A percentile compares a stretch with the other conserved stretches of the same genome.
phyloP scores from a whole-genome alignment of 2,113 vertebrate genomes.

The Tupaia chinensis region DNA sequence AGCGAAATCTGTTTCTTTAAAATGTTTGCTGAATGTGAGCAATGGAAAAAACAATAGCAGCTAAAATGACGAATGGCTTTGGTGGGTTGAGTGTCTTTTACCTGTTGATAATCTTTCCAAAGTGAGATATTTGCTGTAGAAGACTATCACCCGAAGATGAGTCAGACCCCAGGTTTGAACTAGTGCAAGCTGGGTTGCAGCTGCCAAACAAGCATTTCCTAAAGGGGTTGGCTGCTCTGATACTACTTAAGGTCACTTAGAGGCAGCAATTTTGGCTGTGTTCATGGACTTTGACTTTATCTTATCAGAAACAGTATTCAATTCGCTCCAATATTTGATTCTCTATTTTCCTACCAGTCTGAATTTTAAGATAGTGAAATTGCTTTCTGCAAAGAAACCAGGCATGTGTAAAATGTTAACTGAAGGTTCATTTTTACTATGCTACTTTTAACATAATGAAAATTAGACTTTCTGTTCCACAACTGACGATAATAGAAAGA shows the following conservation, averaged over 20 bases:
- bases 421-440: conserved; percentile 28
- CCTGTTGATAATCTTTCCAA: conserved; percentile 72
- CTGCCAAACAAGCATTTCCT: conserved; percentile 69
- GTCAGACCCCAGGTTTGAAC: conserved; percentile 51
- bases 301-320: conserved; percentile 67
- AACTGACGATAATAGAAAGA: not conserved
- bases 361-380: conserved; percentile 46
- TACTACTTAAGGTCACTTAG: conserved; percentile 56
- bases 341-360: conserved; percentile 3
- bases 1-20: conserved; percentile 71
- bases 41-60: conserved; percentile 72
- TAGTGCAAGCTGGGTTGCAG: conserved; percentile 53
- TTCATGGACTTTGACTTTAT: conserved; percentile 62
- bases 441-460: conserved; percentile 4
- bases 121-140: conserved; percentile 63
- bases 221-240: conserved; percentile 47
- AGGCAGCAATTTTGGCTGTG: conserved; percentile 14
- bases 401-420: not conserved
- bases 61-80: conserved; percentile 71
- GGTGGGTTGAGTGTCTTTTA: conserved; percentile 57
- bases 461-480: conserved; percentile 24
- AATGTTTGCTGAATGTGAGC: conserved; percentile 77
- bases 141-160: conserved; percentile 38
- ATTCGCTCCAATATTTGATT: conserved; percentile 15
- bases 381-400: not conserved